Evolutionary conservation across 2,113 vertebrate genomes (phyloP).

Genomic region (Nannospalax galili): DNA sequence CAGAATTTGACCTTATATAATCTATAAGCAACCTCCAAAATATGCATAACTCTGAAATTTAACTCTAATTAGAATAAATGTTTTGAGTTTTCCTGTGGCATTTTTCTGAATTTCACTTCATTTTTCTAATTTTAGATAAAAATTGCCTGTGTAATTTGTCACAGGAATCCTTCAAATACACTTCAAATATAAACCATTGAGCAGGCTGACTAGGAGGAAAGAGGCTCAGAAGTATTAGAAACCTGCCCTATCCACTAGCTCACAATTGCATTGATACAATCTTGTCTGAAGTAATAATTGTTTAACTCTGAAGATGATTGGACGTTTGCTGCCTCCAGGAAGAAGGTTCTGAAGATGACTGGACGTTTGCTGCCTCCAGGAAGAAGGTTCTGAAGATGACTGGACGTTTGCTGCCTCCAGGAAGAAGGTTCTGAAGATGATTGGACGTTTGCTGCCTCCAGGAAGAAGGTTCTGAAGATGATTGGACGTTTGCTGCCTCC

Average conservation of each 20-base stretch:
- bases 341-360: no score
- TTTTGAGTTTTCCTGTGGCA: background rate
- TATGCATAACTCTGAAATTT: background rate
- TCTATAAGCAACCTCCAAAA: background rate
- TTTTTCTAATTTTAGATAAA: background rate
- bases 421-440: no score
- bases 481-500: no score
- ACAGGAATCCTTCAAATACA: background rate
- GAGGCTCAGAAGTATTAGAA: background rate
- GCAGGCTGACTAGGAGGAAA: background rate
- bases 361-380: no score
- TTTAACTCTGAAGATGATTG: background rate
- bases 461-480: no score
- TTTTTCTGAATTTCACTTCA: background rate
- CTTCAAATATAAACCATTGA: background rate
- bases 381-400: no score
- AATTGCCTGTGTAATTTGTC: background rate
- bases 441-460: no score
- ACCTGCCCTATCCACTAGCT: background rate
- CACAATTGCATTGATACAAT: background rate
- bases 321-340: background rate
- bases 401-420: no score
- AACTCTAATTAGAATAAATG: background rate
- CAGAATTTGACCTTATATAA: background rate
- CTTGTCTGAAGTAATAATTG: background rate